Percentiles rank a stretch among this genome's conserved stretches.
Evolutionary conservation across 2,888 invertebrate species (phyloP).

Genomic region (Rapana venosa): DNA sequence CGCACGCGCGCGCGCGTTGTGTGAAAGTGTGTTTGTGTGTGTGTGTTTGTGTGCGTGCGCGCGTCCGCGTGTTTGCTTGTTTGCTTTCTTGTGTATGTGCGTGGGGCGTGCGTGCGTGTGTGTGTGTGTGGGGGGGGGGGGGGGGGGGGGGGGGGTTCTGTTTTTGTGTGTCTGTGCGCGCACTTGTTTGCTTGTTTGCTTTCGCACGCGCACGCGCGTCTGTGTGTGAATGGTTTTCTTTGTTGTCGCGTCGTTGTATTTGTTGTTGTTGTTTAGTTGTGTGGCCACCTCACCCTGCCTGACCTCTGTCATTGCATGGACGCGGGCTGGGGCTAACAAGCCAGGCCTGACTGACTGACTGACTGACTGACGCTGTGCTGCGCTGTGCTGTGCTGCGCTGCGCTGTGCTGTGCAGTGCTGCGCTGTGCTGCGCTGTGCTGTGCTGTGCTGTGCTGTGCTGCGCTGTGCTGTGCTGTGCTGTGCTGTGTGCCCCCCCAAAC

Average conservation of each 20-base stretch:
- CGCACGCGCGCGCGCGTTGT: too few species aligned
- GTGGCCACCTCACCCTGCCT: neutral
- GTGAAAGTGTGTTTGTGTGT: too few species aligned
- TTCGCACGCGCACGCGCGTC: too few species aligned
- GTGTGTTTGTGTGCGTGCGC: too few species aligned
- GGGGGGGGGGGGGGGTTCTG: too few species aligned
- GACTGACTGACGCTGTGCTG: constrained; percentile 8
- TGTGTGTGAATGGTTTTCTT: neutral
- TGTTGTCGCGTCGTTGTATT: neutral
- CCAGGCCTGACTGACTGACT: neutral
- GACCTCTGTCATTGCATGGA: neutral
- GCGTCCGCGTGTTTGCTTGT: too few species aligned
- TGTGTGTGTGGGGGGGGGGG: too few species aligned
- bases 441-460: constrained; percentile 21
- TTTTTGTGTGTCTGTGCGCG: too few species aligned
- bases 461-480: constrained; percentile 9
- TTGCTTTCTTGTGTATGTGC: too few species aligned
- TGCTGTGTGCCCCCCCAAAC: neutral
- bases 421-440: constrained; percentile 17
- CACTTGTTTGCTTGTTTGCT: neutral
- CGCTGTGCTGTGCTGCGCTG: constrained; percentile 12
- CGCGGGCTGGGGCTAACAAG: neutral
- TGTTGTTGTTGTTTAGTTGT: neutral
- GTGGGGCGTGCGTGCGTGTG: too few species aligned
- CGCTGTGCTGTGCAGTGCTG: constrained; percentile 16